Percentiles rank a stretch among this genome's conserved stretches.
phyloP scores from a whole-genome alignment of 2,113 vertebrate genomes.

The Phyllostomus discolor region DNA sequence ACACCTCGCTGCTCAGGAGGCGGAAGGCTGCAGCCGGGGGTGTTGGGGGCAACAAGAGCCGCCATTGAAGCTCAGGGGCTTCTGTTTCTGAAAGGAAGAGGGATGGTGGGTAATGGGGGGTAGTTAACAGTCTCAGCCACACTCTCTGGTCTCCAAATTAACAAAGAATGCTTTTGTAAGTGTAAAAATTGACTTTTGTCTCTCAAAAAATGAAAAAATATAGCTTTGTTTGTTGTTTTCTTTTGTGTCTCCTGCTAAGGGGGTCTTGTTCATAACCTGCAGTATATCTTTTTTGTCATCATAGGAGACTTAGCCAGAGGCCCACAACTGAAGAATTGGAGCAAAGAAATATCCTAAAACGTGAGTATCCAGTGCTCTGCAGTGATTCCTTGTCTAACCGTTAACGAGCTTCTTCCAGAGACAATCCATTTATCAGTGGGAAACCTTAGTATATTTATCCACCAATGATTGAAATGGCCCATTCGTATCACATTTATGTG shows the following conservation, averaged over 20 bases:
- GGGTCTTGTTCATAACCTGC: conserved; percentile 50
- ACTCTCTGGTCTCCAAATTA: not conserved
- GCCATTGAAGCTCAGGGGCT: not conserved
- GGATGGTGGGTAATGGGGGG: not conserved
- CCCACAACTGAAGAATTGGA: conserved; percentile 96
- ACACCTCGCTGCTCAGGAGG: not conserved
- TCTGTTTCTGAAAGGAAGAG: not conserved
- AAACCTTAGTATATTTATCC: not conserved
- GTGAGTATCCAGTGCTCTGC: conserved; percentile 82
- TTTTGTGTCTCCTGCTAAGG: not conserved
- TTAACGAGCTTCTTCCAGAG: not conserved
- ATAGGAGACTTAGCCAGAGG: conserved; percentile 95
- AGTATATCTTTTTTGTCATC: conserved; percentile 58
- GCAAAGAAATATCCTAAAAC: conserved; percentile 97
- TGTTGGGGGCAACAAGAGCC: no score
- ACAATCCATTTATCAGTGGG: not conserved
- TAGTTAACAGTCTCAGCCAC: not conserved
- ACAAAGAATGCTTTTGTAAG: not conserved
- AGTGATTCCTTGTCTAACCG: not conserved
- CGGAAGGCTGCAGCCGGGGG: not conserved
- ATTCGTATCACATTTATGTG: not conserved
- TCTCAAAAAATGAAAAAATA: not conserved
- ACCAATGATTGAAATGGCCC: not conserved
- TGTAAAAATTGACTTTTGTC: conserved; percentile 9
- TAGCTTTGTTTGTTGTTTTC: not conserved